Evolutionary conservation across 2,113 vertebrate genomes (phyloP).

Genomic region (Sialia sialis): DNA sequence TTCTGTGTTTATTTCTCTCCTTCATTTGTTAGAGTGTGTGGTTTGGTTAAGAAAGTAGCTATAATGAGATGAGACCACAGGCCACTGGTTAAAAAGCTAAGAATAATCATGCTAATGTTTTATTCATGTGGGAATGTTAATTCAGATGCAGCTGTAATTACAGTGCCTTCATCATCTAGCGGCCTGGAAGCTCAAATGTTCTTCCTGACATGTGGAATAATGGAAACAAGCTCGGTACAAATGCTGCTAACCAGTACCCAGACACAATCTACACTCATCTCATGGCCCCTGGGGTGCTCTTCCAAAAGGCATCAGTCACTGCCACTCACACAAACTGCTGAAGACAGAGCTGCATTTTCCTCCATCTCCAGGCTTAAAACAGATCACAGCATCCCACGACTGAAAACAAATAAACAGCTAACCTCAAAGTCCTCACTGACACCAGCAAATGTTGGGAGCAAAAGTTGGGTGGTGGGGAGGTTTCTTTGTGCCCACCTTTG

Average conservation of each 20-base stretch:
- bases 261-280: background rate
- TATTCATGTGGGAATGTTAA: conserved; percentile 53
- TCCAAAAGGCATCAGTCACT: conserved; percentile 55
- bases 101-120: conserved; percentile 37
- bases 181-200: conserved; percentile 46
- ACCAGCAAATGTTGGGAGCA: conserved; percentile 7
- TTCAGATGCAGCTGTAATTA: conserved; percentile 57
- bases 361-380: background rate
- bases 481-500: background rate
- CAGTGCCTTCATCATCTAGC: conserved; percentile 51
- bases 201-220: conserved; percentile 50
- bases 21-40: background rate
- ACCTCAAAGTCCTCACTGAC: conserved; percentile 10
- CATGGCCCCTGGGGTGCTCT: background rate
- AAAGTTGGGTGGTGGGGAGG: background rate
- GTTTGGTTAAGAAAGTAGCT: conserved; percentile 15
- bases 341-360: conserved; percentile 6
- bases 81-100: conserved; percentile 24
- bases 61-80: conserved; percentile 24
- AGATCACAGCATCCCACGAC: conserved; percentile 5
- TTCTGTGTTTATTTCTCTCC: background rate
- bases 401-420: conserved; percentile 37
- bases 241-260: background rate
- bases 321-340: background rate
- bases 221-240: background rate